These are phyloP conservation scores for Cavia porcellus DNA, from an alignment of 2,113 vertebrate species.

Conservation along the genomic window DNA sequence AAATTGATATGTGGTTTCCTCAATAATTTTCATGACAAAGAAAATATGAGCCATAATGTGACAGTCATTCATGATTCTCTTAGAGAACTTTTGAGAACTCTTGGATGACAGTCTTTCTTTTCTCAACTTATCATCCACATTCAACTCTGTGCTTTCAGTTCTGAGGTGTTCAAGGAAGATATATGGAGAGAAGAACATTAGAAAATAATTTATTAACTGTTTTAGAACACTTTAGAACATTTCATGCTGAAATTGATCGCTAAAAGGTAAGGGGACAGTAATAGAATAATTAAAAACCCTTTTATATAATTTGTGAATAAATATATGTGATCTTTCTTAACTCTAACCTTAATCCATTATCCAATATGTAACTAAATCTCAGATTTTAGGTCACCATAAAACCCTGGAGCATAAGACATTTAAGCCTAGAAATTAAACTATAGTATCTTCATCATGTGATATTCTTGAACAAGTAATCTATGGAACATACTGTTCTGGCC, in stretches of 20 bases:
- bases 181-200: neutral
- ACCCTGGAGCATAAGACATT: neutral
- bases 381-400: neutral
- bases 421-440: neutral
- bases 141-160: constrained; percentile 66
- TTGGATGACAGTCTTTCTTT: constrained; percentile 56
- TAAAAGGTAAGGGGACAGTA: neutral
- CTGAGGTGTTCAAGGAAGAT: constrained; percentile 47
- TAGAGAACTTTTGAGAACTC: neutral
- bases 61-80: neutral
- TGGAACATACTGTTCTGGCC: neutral
- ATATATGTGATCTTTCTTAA: neutral
- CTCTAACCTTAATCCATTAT: neutral
- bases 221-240: neutral
- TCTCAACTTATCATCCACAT: constrained; percentile 62
- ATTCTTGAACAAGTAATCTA: neutral
- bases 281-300: neutral
- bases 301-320: neutral
- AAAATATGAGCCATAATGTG: neutral
- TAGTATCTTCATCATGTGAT: neutral
- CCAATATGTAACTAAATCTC: neutral
- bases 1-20: constrained; percentile 28
- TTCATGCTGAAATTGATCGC: constrained; percentile 52
- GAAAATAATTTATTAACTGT: constrained; percentile 58
- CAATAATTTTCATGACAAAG: constrained; percentile 55